Evolutionary conservation across 1,140 invertebrate species (phyloP), one percentile per base, ranked within the genome.

Genomic region (Drosophila aff.): DNA sequence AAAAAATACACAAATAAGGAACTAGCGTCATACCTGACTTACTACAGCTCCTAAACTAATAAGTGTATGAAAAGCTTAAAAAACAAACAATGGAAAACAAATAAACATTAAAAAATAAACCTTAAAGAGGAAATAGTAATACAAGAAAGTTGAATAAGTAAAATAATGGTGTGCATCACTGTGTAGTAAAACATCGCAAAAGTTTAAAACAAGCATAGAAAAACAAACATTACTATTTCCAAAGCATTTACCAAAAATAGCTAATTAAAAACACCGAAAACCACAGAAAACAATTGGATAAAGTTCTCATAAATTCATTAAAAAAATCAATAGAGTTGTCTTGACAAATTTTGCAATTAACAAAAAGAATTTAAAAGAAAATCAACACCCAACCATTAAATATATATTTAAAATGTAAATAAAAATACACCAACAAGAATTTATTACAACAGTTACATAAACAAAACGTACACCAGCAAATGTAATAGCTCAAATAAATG

Each of bases 211-310:
- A 49, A 49, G 16, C 23, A 28, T 49, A 3, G 3, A 23, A 49
- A 16, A 49, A 21, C 5, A 49, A 18, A 16, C 49, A 52, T 33
- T n/a, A 53, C 31, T 36, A 21, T 53, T 53, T 53, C 7, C 21
- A 55, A 38, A n/a, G 53, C 53, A 55, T 55, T 55, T 55, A 55
- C 18, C 21, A 40, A 55, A 13, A n/a, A 23, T 40, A n/a, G 10
- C 18, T 23, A 38, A 55, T 23, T 16, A 8, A 16, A 55, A 16
- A 55, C 33, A 40, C 52, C 52, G 33, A 38, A 40, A 52, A 4
- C 28, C 28, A 18, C 49, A 3, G 6, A 33, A 52, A 36, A 36
- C 50, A 33, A 38, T 36, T 53, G 52, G 13, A 38, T 21, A 55
- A 15, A 55, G 4, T 10, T 38, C 18, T 55, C 13, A 23, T 38